Evolutionary conservation across 2,797 vertebrate genomes (phyloP).

Genomic region (Caiman crocodilus): DNA sequence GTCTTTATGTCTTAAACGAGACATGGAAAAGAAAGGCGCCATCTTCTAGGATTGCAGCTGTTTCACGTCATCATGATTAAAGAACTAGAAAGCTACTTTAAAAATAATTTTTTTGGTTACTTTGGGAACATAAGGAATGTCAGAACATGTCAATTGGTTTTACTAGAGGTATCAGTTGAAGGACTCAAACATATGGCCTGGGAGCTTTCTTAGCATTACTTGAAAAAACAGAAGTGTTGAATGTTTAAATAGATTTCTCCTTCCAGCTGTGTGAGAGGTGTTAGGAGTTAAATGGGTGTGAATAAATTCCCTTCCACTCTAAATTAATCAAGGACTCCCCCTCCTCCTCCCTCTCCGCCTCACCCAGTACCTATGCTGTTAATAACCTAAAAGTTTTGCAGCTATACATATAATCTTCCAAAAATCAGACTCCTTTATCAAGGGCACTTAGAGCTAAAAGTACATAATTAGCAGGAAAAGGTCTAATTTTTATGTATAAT

Average conservation of each 20-base stretch:
- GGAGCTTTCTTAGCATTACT: neutral
- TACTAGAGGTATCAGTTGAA: neutral
- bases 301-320: neutral
- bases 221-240: neutral
- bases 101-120: neutral
- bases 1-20: neutral
- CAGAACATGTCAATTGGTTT: neutral
- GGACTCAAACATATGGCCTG: fast-evolving
- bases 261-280: neutral
- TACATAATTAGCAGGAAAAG: neutral
- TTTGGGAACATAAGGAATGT: neutral
- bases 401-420: neutral
- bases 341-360: neutral
- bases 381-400: neutral
- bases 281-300: neutral
- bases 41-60: neutral
- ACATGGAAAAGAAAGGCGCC: neutral
- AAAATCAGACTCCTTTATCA: neutral
- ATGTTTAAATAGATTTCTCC: neutral
- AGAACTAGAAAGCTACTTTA: neutral
- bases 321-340: neutral
- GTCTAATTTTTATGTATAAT: neutral
- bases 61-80: neutral
- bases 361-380: neutral
- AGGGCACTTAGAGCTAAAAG: neutral